phyloP scores from a whole-genome alignment of 2,113 vertebrate species.

The Coracopsis vasa region DNA sequence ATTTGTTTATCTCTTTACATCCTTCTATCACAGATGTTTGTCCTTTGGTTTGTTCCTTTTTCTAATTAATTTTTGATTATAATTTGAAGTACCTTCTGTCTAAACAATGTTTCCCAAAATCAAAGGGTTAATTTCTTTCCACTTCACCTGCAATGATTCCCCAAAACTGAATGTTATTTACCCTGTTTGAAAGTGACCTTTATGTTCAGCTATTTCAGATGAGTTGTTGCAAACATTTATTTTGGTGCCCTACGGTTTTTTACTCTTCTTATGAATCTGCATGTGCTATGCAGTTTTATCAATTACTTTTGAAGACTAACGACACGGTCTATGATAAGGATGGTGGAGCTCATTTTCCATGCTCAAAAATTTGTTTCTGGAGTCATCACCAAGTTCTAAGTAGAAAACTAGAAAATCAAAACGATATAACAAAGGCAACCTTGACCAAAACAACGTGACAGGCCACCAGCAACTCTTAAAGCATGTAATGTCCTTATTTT shows the following conservation, averaged over 20 bases:
- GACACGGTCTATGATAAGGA: neutral
- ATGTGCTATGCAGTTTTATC: neutral
- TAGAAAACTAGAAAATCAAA: neutral
- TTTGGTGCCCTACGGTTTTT: neutral
- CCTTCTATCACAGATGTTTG: conserved; percentile 71
- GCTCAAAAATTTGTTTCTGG: neutral
- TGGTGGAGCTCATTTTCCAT: neutral
- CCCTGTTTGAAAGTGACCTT: neutral
- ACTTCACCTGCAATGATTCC: neutral
- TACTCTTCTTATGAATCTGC: neutral
- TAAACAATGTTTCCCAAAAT: conserved; percentile 33
- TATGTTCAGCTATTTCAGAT: neutral
- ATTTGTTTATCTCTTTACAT: conserved; percentile 63
- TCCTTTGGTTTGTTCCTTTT: conserved; percentile 74
- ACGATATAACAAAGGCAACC: neutral
- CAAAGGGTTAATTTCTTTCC: conserved; percentile 11
- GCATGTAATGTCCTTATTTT: neutral
- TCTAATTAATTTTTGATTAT: conserved; percentile 77
- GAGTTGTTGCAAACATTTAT: neutral
- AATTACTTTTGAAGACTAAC: neutral
- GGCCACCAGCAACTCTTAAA: neutral
- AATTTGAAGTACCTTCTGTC: conserved; percentile 74
- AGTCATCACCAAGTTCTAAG: neutral
- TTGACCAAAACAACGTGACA: neutral
- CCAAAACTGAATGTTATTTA: neutral